phyloP scores from a whole-genome alignment of 1,140 invertebrate genomes.

The Papilio dardanus region DNA sequence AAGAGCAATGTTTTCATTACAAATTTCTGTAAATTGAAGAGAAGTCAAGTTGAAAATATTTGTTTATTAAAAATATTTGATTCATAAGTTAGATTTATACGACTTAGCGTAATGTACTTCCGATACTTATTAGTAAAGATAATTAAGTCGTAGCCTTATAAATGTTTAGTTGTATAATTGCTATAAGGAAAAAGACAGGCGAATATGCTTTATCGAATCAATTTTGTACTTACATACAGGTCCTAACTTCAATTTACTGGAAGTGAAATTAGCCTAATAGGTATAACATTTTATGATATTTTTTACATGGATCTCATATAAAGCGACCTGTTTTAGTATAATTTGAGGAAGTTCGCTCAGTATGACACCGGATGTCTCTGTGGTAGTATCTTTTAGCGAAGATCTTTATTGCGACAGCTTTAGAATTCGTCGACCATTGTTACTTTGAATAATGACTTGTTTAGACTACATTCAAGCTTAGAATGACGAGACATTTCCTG shows the following conservation, averaged over 20 bases:
- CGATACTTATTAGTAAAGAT: too few relatives aligned
- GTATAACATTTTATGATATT: not conserved
- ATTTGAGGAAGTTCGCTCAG: constrained; percentile 35
- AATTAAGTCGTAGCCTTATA: too few relatives aligned
- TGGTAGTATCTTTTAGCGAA: constrained; percentile 29
- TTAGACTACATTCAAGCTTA: constrained; percentile 9
- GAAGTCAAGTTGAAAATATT: not conserved
- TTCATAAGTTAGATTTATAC: not conserved
- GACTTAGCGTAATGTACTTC: too few relatives aligned
- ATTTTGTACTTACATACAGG: too few relatives aligned
- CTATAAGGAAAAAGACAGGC: not conserved
- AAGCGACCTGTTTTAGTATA: constrained; percentile 29
- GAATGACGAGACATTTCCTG: constrained; percentile 25
- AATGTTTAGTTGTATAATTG: not conserved
- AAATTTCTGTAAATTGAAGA: not conserved
- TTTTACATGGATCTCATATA: not conserved
- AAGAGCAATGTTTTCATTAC: not conserved
- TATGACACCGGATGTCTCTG: constrained; percentile 32
- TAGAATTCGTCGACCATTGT: constrained; percentile 33
- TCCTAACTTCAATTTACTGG: too few relatives aligned
- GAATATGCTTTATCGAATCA: not conserved
- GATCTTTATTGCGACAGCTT: constrained; percentile 31
- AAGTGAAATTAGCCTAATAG: not conserved
- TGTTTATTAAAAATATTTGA: not conserved
- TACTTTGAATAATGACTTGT: constrained; percentile 27